These are phyloP conservation scores for Tragopan temminckii DNA, from an alignment of 2,797 vertebrate species.

Conservation along the genomic window DNA sequence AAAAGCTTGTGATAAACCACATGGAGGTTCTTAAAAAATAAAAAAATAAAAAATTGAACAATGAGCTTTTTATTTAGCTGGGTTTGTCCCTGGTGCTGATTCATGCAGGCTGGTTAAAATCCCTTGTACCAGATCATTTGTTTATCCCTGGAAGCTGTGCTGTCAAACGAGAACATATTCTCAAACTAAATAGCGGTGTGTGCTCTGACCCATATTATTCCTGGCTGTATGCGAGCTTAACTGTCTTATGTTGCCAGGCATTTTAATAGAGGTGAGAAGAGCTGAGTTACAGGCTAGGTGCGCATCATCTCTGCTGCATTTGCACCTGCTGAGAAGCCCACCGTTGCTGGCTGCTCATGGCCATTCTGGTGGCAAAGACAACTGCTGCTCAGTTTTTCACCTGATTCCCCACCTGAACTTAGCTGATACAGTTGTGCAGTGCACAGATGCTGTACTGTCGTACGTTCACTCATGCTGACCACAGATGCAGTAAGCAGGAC, in stretches of 20 bases:
- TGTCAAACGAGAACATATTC: background rate
- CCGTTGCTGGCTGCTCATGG: rapidly evolving
- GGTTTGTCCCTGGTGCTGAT: background rate
- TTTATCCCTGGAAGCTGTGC: background rate
- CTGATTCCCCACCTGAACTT: background rate
- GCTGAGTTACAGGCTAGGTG: background rate
- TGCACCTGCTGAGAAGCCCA: background rate
- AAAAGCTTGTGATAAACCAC: background rate
- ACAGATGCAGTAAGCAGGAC: background rate
- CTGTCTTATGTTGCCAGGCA: background rate
- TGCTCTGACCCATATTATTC: background rate
- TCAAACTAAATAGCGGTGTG: background rate
- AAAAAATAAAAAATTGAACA: background rate
- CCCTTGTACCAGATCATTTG: background rate
- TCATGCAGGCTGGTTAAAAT: background rate
- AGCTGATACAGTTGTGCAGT: background rate
- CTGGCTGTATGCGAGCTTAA: background rate
- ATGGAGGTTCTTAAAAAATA: background rate
- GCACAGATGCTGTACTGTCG: rapidly evolving
- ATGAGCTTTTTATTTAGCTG: background rate
- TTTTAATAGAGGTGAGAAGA: background rate
- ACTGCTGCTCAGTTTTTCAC: background rate
- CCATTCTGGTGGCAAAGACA: background rate
- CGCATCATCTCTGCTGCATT: background rate
- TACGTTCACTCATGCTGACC: rapidly evolving